Evolutionary conservation across 2,888 invertebrate species (phyloP), one percentile per base, ranked within the genome.

Genomic region (Branchipolynoe longqiensis): DNA sequence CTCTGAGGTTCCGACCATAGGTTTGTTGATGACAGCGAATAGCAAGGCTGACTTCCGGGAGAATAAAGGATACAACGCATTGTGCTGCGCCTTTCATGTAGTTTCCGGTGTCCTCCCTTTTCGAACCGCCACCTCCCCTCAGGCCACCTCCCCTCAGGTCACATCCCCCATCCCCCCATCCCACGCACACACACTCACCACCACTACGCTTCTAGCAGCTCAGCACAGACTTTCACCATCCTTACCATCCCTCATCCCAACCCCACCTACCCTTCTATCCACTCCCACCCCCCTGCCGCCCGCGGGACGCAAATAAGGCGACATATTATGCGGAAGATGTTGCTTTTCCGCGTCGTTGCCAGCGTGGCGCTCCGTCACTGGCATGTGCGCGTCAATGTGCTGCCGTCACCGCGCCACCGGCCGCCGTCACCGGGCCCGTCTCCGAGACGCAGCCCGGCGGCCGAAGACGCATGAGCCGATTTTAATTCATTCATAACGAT

Each of bases 401-500:
- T n/a, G n/a, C n/a, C n/a, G n/a, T n/a, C n/a, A n/a, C n/a, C n/a
- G n/a, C n/a, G n/a, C n/a, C n/a, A n/a, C n/a, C n/a, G n/a, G 2
- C 69, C 31, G 25, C 6, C 28, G 78, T 28, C 31, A n/a, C n/a
- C n/a, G n/a, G n/a, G n/a, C n/a, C n/a, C n/a, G n/a, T n/a, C n/a
- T n/a, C n/a, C n/a, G n/a, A n/a, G n/a, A n/a, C n/a, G n/a, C 78
- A 78, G 1, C 38, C 48, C n/a, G 28, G 40, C n/a, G 62, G 6
- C 25, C 25, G 48, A 62, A 8, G 62, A 62, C 62, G 62, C 31
- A 62, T 12, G 6, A 25, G 3, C 28, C 41, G 3, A 48, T 78
- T 78, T 78, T 78, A 78, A 78, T 78, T 78, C 78, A 78, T 78
- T 48, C 78, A 78, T 78, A 40, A 78, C 48, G 78, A 78, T 78